Evolutionary conservation across 1,140 invertebrate species (phyloP).

Genomic region (Musca vetustissima): DNA sequence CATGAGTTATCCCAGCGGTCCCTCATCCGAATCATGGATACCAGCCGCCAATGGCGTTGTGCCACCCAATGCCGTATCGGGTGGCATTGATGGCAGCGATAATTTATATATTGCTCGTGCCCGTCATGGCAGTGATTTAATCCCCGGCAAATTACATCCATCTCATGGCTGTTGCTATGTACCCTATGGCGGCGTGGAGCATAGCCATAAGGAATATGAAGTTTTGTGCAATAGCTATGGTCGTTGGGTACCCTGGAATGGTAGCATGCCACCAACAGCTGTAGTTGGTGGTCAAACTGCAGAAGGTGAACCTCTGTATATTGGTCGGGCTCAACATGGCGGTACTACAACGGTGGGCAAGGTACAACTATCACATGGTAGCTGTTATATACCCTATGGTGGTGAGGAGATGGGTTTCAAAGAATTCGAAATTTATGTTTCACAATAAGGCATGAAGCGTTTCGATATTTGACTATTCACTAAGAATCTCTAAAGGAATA

Average conservation of each 20-base stretch:
- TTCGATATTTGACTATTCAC: no score
- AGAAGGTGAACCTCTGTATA: constrained; percentile 72
- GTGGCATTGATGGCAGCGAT: constrained; percentile 72
- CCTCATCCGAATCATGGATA: constrained; percentile 64
- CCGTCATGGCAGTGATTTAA: constrained; percentile 70
- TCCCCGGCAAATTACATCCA: constrained; percentile 74
- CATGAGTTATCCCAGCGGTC: constrained; percentile 40
- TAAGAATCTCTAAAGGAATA: no score
- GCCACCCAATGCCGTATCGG: constrained; percentile 71
- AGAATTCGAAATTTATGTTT: constrained; percentile 74
- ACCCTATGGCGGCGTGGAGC: constrained; percentile 77
- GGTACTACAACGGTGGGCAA: constrained; percentile 70
- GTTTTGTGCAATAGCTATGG: constrained; percentile 64
- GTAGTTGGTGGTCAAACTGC: constrained; percentile 72
- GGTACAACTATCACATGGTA: constrained; percentile 69
- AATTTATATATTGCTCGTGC: constrained; percentile 73
- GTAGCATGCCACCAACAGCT: constrained; percentile 70
- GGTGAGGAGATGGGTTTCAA: constrained; percentile 70
- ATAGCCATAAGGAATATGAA: constrained; percentile 75
- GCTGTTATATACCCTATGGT: constrained; percentile 72
- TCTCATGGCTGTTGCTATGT: constrained; percentile 75
- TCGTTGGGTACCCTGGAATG: constrained; percentile 66
- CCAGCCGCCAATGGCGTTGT: constrained; percentile 65
- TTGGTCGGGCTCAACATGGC: constrained; percentile 69
- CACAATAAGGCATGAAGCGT: constrained; percentile 35